These are phyloP conservation scores for Diadegma fenestrale DNA, from an alignment of 2,888 invertebrate genomes.

Conservation along the genomic window DNA sequence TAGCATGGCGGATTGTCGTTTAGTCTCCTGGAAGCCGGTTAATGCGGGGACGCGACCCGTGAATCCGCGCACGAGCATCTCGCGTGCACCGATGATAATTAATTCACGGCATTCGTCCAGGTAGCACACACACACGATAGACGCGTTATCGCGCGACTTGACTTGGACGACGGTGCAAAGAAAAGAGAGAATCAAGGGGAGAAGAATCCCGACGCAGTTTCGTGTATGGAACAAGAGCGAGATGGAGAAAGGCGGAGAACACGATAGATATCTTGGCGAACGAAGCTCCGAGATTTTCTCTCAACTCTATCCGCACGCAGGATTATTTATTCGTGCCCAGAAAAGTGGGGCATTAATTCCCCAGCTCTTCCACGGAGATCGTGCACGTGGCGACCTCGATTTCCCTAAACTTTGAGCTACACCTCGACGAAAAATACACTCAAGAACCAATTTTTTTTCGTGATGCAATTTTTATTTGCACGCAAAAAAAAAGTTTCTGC, in stretches of 20 bases:
- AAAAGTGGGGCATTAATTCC: slow-evolving; percentile 69
- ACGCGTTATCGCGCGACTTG: slow-evolving; percentile 66
- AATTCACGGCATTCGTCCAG: slow-evolving; percentile 76
- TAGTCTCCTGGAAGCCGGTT: slow-evolving; percentile 11
- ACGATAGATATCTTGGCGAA: slow-evolving; percentile 27
- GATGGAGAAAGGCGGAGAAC: slow-evolving; percentile 9
- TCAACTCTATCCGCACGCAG: slow-evolving; percentile 15
- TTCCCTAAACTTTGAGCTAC: background rate
- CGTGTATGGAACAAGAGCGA: slow-evolving; percentile 29
- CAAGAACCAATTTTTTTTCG: background rate
- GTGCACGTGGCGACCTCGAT: background rate
- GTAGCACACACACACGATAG: slow-evolving; percentile 70
- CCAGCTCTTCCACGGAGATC: slow-evolving; percentile 38
- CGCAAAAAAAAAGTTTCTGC: background rate
- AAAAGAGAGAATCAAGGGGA: slow-evolving; percentile 5
- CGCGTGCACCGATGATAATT: slow-evolving; percentile 77
- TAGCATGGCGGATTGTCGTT: background rate
- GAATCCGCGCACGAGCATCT: slow-evolving; percentile 69
- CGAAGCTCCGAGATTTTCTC: background rate
- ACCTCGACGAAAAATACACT: background rate
- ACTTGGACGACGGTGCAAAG: slow-evolving; percentile 7
- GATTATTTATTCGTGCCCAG: slow-evolving; percentile 68
- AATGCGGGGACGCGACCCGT: slow-evolving; percentile 69
- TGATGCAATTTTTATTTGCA: background rate
- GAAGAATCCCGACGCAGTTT: slow-evolving; percentile 29